phyloP scores from a whole-genome alignment of 2,113 vertebrate genomes.

The Semicossyphus pulcher region DNA sequence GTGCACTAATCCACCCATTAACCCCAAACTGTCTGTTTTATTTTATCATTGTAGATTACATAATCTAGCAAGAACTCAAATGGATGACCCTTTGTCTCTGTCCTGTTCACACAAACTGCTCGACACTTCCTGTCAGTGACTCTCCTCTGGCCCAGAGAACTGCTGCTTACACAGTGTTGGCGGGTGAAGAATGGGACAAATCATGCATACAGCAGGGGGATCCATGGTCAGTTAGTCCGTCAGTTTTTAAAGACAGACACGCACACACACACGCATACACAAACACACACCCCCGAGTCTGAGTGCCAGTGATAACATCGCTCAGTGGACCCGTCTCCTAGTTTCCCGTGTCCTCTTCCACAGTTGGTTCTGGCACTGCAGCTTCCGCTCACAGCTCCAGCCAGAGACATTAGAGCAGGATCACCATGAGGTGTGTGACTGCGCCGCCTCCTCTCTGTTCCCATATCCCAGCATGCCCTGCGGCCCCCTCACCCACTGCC shows the following conservation, averaged over 20 bases:
- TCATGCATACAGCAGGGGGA: conserved; percentile 77
- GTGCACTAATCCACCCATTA: not conserved
- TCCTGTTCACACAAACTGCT: conserved; percentile 35
- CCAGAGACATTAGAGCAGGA: conserved; percentile 64
- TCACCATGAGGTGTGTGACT: conserved; percentile 60
- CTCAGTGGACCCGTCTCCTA: conserved; percentile 59
- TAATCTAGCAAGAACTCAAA: not conserved
- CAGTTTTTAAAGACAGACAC: conserved; percentile 55
- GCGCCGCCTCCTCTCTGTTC: conserved; percentile 58
- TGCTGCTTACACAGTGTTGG: conserved; percentile 74
- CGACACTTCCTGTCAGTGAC: conserved; percentile 65
- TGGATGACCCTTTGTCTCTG: not conserved
- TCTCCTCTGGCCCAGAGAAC: conserved; percentile 49
- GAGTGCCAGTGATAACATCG: conserved; percentile 76
- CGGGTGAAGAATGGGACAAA: conserved; percentile 74
- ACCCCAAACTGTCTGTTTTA: not conserved
- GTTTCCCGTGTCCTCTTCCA: conserved; percentile 70
- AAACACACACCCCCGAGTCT: conserved; percentile 61
- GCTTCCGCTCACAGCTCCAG: conserved; percentile 69
- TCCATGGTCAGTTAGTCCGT: conserved; percentile 65
- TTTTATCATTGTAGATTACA: not conserved
- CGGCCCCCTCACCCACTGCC: conserved; percentile 34
- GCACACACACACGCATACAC: conserved; percentile 59
- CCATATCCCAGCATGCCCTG: conserved; percentile 60
- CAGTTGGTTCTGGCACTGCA: conserved; percentile 79